phyloP scores from a whole-genome alignment of 2,113 vertebrate genomes.

The Panthera uncia region DNA sequence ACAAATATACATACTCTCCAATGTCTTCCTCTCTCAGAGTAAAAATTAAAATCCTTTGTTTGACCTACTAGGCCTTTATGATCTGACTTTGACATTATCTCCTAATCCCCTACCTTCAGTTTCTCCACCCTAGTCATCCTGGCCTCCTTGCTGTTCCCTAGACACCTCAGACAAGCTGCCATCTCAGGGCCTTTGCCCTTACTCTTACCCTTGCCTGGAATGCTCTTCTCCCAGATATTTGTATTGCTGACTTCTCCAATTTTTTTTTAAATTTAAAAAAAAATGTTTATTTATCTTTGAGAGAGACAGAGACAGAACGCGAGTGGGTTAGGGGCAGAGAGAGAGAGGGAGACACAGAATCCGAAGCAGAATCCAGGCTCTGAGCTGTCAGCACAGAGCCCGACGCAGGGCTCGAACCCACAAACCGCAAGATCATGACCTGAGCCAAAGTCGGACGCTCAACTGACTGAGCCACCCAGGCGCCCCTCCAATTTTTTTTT shows the following conservation, averaged over 20 bases:
- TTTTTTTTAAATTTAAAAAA: not conserved
- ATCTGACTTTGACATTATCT: not conserved
- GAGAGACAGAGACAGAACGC: too few relatives aligned
- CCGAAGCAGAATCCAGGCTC: too few relatives aligned
- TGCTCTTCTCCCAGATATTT: not conserved
- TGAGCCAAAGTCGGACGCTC: too few relatives aligned
- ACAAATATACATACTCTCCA: not conserved
- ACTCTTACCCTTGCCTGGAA: not conserved
- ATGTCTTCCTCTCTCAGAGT: not conserved
- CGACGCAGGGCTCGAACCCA: fast-evolving
- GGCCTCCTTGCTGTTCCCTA: not conserved
- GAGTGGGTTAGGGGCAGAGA: too few relatives aligned
- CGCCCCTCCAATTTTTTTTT: not conserved
- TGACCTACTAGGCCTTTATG: not conserved
- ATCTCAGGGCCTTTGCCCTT: not conserved
- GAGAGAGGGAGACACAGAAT: too few relatives aligned
- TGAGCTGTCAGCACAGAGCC: too few relatives aligned
- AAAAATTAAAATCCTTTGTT: not conserved
- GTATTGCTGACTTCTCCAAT: not conserved
- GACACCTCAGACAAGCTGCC: not conserved
- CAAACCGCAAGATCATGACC: too few relatives aligned
- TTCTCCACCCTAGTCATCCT: not conserved
- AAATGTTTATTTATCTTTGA: not conserved
- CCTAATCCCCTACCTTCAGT: not conserved
- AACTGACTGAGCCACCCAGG: too few relatives aligned